A percentile compares a stretch with the other conserved stretches of the same genome.
Evolutionary conservation across 2,797 vertebrate genomes (phyloP).

Genomic region (Tenualosa thibaudeaui): DNA sequence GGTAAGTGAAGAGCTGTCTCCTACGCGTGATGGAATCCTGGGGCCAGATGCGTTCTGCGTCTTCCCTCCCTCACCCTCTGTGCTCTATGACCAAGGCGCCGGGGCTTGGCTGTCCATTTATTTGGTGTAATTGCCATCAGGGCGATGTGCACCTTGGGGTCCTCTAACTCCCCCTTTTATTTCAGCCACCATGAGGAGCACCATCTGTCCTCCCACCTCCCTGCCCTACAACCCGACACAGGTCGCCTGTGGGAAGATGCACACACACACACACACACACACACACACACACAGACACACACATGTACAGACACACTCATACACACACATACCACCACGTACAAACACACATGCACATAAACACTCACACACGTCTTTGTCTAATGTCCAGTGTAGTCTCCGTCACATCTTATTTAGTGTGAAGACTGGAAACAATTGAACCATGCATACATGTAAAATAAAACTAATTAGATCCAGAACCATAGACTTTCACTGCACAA

Average conservation of each 20-base stretch:
- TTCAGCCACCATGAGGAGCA: constrained; percentile 93
- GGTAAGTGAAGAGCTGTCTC: constrained; percentile 39
- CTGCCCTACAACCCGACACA: constrained; percentile 64
- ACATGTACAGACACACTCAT: constrained; percentile 53
- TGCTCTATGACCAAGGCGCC: constrained; percentile 76
- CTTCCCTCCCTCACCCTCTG: constrained; percentile 82
- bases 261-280: constrained; percentile 47
- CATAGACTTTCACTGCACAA: neutral
- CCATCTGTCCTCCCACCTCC: constrained; percentile 86
- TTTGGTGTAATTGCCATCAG: constrained; percentile 97
- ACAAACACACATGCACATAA: constrained; percentile 40
- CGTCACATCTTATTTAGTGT: neutral
- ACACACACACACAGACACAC: constrained; percentile 24
- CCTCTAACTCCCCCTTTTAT: constrained; percentile 96
- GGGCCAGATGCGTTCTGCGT: constrained; percentile 87
- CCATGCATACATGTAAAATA: neutral
- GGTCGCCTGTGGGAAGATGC: neutral
- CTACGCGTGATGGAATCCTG: constrained; percentile 80
- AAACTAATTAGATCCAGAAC: constrained; percentile 1
- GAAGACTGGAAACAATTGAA: neutral
- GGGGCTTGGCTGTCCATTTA: constrained; percentile 93
- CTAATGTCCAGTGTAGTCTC: neutral
- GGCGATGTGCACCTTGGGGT: constrained; percentile 90
- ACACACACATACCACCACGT: constrained; percentile 34
- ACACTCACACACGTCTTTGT: constrained; percentile 29